Conservation (phyloP, 92 coral and sea anemone genomes). For the Pocillopora grandis region DNA sequence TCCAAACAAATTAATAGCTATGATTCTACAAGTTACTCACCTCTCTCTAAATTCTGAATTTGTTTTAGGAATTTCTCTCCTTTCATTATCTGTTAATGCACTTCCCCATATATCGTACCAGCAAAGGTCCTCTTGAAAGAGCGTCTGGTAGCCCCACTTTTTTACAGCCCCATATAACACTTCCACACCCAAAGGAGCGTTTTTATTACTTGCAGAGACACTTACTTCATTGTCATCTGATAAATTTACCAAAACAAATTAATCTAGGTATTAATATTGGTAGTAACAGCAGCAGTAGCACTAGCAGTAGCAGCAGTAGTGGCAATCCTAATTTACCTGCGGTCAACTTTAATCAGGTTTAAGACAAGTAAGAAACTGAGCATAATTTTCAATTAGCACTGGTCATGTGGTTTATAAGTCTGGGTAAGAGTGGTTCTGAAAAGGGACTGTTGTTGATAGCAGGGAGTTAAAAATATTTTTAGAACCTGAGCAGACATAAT, state of each 20-base stretch:
- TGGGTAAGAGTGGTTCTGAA: too few relatives aligned
- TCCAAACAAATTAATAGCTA: background rate
- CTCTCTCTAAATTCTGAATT: constrained; percentile 14
- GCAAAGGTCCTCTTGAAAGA: constrained; percentile 86
- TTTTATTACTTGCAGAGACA: constrained; percentile 17
- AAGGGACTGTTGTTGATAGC: too few relatives aligned
- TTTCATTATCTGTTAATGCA: constrained; percentile 63
- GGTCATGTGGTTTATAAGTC: too few relatives aligned
- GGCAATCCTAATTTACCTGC: too few relatives aligned
- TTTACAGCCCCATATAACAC: constrained; percentile 67
- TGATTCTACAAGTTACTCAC: background rate
- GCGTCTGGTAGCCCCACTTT: constrained; percentile 77
- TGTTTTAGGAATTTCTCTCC: background rate
- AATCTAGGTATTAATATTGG: too few relatives aligned
- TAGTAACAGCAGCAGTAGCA: too few relatives aligned
- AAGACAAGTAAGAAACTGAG: too few relatives aligned
- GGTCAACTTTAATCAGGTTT: too few relatives aligned
- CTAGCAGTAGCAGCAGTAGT: too few relatives aligned
- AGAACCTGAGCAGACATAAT: too few relatives aligned
- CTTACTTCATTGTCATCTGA: constrained; percentile 38
- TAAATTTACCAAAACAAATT: background rate
- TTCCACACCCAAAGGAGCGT: constrained; percentile 68
- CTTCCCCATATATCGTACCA: constrained; percentile 89
- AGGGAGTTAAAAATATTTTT: too few relatives aligned
- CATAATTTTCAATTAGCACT: too few relatives aligned